Evolutionary conservation across 2,113 vertebrate species (phyloP), one percentile per base, ranked within the genome.

Genomic region (Crocuta crocuta): DNA sequence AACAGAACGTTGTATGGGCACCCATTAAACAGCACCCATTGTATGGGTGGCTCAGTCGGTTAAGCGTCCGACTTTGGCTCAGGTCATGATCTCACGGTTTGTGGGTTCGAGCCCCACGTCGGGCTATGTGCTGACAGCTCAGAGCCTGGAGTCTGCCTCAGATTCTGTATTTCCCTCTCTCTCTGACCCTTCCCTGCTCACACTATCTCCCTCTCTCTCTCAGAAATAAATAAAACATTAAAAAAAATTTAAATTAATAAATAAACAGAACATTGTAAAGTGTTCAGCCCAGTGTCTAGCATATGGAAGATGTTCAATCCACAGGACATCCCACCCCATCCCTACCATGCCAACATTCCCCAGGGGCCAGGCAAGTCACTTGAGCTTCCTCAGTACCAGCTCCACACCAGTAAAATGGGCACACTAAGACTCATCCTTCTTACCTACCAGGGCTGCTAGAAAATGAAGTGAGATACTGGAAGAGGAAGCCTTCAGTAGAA

Each of bases 271-370:
- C 2, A 0, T 0, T 0, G 19, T 8, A 1, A 65, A 80, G 1
- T 3, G 53, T 15, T 58, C 93, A 26, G 61, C 7, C 0, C 0
- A 0, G 61, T 8, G 31, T 21, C 43, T 10, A 53, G 21, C 19
- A 17, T 12, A 1, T 0, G 61, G n/a, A 83, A 50, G 68, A 11
- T 2, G 6, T 5, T 33, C 55, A 6, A 10, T 33, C n/a, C 43
- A n/a, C 35, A 0, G 1, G 13, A 28, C 0, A 0, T 5, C 55
- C 68, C 21, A 21, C 10, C 66, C 90, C 5, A 2, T 17, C 70
- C 71, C 39, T 24, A 4, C 48, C 10, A 1, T 15, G 13, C 28
- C 81, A 73, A 4, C 50, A 7, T 1, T 9, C n/a, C 58, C 39
- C 66, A 58, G 74, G 17, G 71, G 53, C 61, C 87, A 71, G 58